Conservation (phyloP, 2,888 invertebrate genomes). For the Eucera pruinosa region DNA sequence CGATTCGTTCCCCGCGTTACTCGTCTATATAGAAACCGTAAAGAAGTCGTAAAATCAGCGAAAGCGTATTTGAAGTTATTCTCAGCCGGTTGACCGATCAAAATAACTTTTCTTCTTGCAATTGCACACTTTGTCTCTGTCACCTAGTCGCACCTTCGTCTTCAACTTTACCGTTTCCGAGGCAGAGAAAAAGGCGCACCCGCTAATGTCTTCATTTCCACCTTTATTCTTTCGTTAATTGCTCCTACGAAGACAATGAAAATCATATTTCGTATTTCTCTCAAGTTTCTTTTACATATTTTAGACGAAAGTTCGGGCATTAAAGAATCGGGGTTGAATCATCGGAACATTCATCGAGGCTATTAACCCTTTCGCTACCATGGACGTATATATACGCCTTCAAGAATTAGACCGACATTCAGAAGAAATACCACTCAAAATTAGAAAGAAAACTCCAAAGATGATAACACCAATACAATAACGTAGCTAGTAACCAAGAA, state of each 20-base stretch:
- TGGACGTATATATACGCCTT: no score
- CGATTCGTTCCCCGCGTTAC: constrained; percentile 20
- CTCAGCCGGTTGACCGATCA: constrained; percentile 17
- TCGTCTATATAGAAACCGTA: constrained; percentile 15
- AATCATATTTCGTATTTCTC: no score
- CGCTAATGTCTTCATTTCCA: constrained; percentile 33
- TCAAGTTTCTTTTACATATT: no score
- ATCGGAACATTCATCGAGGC: no score
- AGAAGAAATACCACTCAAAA: no score
- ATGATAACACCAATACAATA: no score
- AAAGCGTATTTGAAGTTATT: constrained; percentile 38
- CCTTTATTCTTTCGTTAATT: constrained; percentile 51
- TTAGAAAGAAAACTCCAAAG: no score
- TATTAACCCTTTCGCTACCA: no score
- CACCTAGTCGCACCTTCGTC: constrained; percentile 38
- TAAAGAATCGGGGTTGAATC: no score
- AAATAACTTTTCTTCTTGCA: constrained; percentile 39
- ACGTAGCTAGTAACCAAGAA: no score
- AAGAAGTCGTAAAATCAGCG: constrained; percentile 24
- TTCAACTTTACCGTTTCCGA: constrained; percentile 40
- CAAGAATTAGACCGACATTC: no score
- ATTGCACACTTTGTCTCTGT: constrained; percentile 41
- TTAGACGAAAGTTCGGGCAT: no score
- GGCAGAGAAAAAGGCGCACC: constrained; percentile 31
- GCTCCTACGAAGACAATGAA: constrained; percentile 8